Conservation (phyloP, 2,888 invertebrate genomes). For the Crossocerus cetratus region DNA sequence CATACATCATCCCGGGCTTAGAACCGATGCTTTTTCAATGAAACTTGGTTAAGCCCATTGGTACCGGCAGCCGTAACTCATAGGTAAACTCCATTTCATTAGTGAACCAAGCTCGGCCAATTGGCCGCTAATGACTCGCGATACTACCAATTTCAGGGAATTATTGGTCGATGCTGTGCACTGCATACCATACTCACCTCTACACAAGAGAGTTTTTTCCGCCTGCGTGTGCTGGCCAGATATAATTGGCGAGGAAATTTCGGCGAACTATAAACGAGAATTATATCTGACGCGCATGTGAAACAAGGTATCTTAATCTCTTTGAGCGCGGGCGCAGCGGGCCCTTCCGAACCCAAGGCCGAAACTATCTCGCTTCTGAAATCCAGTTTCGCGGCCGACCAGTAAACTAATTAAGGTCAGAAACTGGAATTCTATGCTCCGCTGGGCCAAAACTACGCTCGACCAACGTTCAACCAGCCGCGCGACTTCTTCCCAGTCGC, state of each 20-base stretch:
- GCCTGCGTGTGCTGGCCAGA: no score
- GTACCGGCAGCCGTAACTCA: neutral
- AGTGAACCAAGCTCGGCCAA: neutral
- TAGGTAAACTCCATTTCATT: constrained; percentile 1
- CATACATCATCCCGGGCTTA: constrained; percentile 12
- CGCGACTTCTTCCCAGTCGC: no score
- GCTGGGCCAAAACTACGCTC: no score
- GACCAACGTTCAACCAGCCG: no score
- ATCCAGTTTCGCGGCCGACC: neutral
- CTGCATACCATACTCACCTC: no score
- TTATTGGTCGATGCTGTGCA: neutral
- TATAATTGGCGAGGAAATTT: no score
- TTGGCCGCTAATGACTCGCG: constrained; percentile 5
- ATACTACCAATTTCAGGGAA: neutral
- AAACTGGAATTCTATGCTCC: no score
- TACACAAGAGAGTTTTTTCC: no score
- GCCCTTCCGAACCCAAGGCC: neutral
- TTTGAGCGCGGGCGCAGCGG: neutral
- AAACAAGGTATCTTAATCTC: neutral
- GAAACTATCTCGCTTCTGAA: neutral
- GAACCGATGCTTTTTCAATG: constrained; percentile 7
- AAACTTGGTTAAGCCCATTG: neutral
- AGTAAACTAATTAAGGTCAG: neutral
- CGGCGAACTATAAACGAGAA: no score
- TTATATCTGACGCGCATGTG: no score